These are phyloP conservation scores for Myotis myotis DNA, from an alignment of 2,797 vertebrate species.

Conservation along the genomic window DNA sequence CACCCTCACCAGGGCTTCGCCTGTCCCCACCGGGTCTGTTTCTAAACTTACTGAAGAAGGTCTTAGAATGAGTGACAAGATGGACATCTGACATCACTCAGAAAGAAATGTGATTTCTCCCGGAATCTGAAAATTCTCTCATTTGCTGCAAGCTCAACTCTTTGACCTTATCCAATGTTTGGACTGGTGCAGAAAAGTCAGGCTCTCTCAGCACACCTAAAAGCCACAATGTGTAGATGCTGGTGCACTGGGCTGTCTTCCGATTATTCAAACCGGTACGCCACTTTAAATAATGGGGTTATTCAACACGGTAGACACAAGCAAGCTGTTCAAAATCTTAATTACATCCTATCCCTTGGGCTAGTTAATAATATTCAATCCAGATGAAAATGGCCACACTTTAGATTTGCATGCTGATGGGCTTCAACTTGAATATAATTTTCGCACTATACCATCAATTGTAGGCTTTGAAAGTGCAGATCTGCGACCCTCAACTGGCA, in stretches of 20 bases:
- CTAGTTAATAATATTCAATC: conserved; percentile 61
- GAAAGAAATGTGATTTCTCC: neutral
- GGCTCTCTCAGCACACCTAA: neutral
- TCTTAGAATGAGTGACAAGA: neutral
- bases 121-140: neutral
- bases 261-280: conserved; percentile 34
- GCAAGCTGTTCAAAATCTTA: conserved; percentile 69
- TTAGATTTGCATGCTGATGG: conserved; percentile 62
- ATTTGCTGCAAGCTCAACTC: conserved; percentile 8
- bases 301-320: conserved; percentile 67
- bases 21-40: neutral
- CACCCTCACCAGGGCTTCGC: neutral
- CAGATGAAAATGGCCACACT: conserved; percentile 63
- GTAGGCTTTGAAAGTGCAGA: conserved; percentile 45
- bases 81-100: neutral
- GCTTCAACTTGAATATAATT: conserved; percentile 61
- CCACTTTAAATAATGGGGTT: conserved; percentile 63
- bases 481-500: neutral
- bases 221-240: neutral
- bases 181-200: neutral
- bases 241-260: neutral
- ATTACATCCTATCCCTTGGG: conserved; percentile 64
- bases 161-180: conserved; percentile 5
- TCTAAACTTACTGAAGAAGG: neutral
- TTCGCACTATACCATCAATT: conserved; percentile 62